phyloP scores from a whole-genome alignment of 2,797 vertebrate genomes.

The Thunnus albacares region DNA sequence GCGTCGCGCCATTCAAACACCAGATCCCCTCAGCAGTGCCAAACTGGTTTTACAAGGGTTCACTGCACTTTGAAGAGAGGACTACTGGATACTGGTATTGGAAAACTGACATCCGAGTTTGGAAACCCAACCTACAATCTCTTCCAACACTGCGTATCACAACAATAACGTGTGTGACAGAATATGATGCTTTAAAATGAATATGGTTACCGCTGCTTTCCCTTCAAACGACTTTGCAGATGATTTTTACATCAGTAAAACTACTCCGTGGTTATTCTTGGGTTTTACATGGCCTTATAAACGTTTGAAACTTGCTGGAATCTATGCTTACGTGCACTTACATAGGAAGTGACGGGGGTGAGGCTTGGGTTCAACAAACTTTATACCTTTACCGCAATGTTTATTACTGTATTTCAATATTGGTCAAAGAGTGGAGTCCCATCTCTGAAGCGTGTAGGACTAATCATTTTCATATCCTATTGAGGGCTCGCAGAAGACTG shows the following conservation, averaged over 20 bases:
- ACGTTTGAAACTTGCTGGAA: constrained; percentile 49
- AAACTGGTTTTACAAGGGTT: constrained; percentile 51
- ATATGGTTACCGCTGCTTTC: constrained; percentile 24
- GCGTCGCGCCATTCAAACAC: constrained; percentile 52
- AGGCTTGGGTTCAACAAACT: constrained; percentile 48
- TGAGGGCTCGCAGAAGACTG: constrained; percentile 14
- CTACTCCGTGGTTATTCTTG: constrained; percentile 54
- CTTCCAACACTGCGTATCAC: constrained; percentile 24
- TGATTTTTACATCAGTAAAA: constrained; percentile 62
- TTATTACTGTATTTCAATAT: constrained; percentile 58
- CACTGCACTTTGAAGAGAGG: constrained; percentile 47
- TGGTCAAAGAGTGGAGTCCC: constrained; percentile 34
- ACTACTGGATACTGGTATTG: constrained; percentile 40
- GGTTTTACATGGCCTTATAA: constrained; percentile 63
- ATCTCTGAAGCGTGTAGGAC: neutral
- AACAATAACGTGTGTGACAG: constrained; percentile 25
- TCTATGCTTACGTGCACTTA: constrained; percentile 6
- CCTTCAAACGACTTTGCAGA: constrained; percentile 38
- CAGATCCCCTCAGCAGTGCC: constrained; percentile 46
- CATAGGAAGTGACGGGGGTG: constrained; percentile 56
- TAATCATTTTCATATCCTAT: constrained; percentile 23
- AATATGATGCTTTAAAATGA: constrained; percentile 49
- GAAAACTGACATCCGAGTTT: constrained; percentile 47
- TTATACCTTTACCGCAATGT: constrained; percentile 56
- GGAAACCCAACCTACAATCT: constrained; percentile 45